Evolutionary conservation across 2,113 vertebrate species (phyloP), one percentile per base, ranked within the genome.

Genomic region (Trinectes maculatus): DNA sequence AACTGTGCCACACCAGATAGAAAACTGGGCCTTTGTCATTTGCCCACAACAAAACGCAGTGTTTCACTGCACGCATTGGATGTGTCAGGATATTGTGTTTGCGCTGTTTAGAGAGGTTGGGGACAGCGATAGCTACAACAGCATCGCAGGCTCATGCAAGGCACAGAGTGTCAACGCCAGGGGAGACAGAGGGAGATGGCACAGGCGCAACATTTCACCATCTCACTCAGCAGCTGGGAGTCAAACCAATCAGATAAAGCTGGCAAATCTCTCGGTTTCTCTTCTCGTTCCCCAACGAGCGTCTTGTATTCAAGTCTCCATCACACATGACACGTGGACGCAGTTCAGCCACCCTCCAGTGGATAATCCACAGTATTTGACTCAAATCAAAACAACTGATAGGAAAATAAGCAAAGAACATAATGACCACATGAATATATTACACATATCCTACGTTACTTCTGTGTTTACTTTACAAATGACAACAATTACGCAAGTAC

Each of bases 141-240:
- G 51, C 57, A 60, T 76, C 79, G 37, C 54, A 61, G 74, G 19
- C 29, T 56, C 63, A 71, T 40, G 31, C 19, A 26, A 16, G 21
- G 12, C 9, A 66, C 80, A 77, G 40, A 54, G 65, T 47, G 18
- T 80, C 73, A 48, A 67, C 55, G 66, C 76, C 57, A 61, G 59
- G 67, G 69, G 58, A 61, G 57, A 84, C 71, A 16, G 61, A 70
- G 77, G 26, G 48, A 71, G 76, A 80, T 87, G 80, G 60, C 66
- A 25, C 36, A 18, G 71, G 67, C 34, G 21, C 53, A 42, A 72
- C 56, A 56, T 82, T 87, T 84, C 53, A 73, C 76, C 76, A 71
- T 78, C 71, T 80, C 75, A 55, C 64, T 77, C 77, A 84, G 72
- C 82, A 89, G 87, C 89, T 87, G 84, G 85, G 88, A 84, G 88